These are phyloP conservation scores for Cephus rjabovi DNA, from an alignment of 2,888 invertebrate species.

Conservation along the genomic window DNA sequence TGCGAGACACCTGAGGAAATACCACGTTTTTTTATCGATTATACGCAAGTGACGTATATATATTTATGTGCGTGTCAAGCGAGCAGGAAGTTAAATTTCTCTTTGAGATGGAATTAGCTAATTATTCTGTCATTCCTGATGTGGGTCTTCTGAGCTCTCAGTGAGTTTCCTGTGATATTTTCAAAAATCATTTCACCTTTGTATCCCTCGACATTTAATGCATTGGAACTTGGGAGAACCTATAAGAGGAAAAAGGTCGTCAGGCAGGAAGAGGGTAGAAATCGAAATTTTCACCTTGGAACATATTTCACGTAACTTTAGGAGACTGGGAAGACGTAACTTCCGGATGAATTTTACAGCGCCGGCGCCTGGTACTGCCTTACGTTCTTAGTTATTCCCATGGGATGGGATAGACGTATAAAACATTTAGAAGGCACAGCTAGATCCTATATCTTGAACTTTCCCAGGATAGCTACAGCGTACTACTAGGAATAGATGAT, in stretches of 20 bases:
- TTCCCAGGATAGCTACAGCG: not conserved
- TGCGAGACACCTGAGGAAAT: not conserved
- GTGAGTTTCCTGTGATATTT: not conserved
- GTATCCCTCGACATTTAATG: not conserved
- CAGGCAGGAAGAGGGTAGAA: not conserved
- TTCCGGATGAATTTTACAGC: not conserved
- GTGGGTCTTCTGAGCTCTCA: not conserved
- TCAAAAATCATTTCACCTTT: not conserved
- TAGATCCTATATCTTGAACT: not conserved
- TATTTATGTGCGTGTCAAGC: not conserved
- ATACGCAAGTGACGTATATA: not conserved
- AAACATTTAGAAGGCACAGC: not conserved
- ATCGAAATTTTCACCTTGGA: not conserved
- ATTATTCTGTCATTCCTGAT: not conserved
- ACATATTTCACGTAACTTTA: not conserved
- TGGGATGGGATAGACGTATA: not conserved
- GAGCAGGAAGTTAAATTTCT: not conserved
- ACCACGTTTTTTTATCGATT: not conserved
- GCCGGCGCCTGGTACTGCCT: not conserved
- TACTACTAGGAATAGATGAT: not conserved
- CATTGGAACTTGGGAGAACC: not conserved
- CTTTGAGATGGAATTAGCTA: not conserved
- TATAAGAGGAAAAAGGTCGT: not conserved
- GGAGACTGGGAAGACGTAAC: not conserved
- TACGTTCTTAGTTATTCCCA: not conserved